A percentile compares a stretch with the other conserved stretches of the same genome.
Conservation (phyloP, 2,888 invertebrate genomes). For the Lochmaea crataegi region DNA sequence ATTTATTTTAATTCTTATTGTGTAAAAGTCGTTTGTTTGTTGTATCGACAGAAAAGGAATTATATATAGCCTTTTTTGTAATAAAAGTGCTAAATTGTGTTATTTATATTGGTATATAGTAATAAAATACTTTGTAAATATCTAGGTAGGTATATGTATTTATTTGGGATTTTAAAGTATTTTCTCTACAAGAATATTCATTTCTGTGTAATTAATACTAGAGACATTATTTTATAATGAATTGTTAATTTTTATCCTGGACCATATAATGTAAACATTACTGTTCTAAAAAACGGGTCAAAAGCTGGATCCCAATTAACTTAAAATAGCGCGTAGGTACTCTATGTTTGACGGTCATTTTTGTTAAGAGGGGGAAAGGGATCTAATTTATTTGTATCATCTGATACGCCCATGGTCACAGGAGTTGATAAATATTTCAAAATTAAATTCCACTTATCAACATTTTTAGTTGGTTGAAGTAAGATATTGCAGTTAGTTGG, state of each 20-base stretch:
- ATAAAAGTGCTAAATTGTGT: background rate
- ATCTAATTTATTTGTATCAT: background rate
- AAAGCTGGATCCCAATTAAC: background rate
- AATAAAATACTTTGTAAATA: background rate
- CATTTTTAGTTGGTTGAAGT: background rate
- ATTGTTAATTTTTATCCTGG: too few species aligned
- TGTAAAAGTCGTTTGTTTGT: background rate
- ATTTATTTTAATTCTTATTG: background rate
- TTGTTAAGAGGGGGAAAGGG: background rate
- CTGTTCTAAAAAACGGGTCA: background rate
- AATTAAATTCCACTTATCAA: background rate
- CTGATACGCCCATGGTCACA: constrained; percentile 3
- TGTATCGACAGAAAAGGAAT: background rate
- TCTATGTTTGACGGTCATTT: background rate
- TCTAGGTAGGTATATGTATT: background rate
- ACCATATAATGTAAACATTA: too few species aligned
- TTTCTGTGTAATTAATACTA: too few species aligned
- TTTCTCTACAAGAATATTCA: too few species aligned
- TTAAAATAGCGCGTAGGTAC: background rate
- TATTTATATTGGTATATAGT: background rate
- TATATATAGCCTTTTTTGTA: background rate
- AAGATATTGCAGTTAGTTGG: background rate
- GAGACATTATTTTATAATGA: too few species aligned
- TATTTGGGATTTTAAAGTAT: background rate
- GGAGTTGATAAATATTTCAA: background rate